phyloP scores from a whole-genome alignment of 2,888 invertebrate species.

The Erannis defoliaria region DNA sequence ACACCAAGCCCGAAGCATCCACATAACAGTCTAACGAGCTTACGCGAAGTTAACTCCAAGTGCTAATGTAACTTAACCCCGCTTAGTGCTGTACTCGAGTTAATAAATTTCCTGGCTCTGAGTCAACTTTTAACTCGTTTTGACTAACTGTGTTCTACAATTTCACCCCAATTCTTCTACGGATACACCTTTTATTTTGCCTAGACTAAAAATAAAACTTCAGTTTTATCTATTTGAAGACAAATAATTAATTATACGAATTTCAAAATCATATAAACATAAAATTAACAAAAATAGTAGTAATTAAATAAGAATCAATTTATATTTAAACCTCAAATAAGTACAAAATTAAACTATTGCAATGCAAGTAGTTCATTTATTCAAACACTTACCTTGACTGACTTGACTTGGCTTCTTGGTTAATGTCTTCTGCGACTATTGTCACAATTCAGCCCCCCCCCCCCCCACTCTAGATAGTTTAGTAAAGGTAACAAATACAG shows the following conservation, averaged over 20 bases:
- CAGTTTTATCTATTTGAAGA: background rate
- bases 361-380: too few relatives aligned
- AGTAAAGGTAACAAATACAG: too few relatives aligned
- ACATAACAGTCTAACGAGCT: slow-evolving; percentile 30
- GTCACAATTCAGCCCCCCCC: too few relatives aligned
- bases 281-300: too few relatives aligned
- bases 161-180: background rate
- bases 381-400: too few relatives aligned
- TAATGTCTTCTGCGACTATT: too few relatives aligned
- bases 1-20: slow-evolving; percentile 5
- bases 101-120: slow-evolving; percentile 29
- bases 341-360: too few relatives aligned
- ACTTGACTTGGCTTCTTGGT: too few relatives aligned
- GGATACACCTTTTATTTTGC: background rate
- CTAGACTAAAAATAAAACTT: background rate
- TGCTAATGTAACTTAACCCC: slow-evolving; percentile 38
- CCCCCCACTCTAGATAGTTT: background rate
- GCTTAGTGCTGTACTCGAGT: slow-evolving; percentile 31
- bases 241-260: too few relatives aligned
- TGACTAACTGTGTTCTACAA: slow-evolving; percentile 1
- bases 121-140: slow-evolving; percentile 27
- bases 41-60: slow-evolving; percentile 32
- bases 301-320: too few relatives aligned
- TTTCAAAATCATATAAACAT: too few relatives aligned
- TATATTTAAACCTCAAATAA: too few relatives aligned